phyloP scores from a whole-genome alignment of 1,140 invertebrate species.

The Diorhabda sublineata region DNA sequence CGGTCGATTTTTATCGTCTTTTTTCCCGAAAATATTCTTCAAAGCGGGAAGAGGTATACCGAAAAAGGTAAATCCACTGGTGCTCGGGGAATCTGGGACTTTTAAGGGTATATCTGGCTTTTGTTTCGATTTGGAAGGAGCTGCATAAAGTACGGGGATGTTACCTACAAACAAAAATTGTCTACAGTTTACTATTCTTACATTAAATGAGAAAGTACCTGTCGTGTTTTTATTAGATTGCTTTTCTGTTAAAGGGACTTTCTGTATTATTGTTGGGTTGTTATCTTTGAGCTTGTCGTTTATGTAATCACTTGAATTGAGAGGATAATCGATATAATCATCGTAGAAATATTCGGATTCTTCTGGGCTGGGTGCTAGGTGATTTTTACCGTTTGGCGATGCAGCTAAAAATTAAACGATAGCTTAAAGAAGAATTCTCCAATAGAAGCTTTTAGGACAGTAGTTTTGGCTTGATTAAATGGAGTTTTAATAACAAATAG shows the following conservation, averaged over 20 bases:
- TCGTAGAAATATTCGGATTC: constrained; percentile 78
- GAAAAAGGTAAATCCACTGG: constrained; percentile 73
- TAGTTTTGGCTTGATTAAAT: too few relatives aligned
- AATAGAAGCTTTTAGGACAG: too few relatives aligned
- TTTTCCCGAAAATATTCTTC: constrained; percentile 59
- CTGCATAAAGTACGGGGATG: constrained; percentile 64
- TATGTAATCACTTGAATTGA: constrained; percentile 51
- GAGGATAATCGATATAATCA: constrained; percentile 71
- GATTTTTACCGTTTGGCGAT: constrained; percentile 39
- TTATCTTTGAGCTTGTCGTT: neutral
- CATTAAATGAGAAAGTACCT: neutral
- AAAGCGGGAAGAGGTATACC: constrained; percentile 73
- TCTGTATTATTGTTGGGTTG: neutral
- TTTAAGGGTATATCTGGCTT: constrained; percentile 46
- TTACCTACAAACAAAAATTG: constrained; percentile 50
- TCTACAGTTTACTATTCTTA: neutral
- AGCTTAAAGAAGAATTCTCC: too few relatives aligned
- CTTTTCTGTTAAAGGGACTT: constrained; percentile 26
- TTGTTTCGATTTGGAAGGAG: constrained; percentile 52
- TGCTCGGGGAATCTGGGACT: constrained; percentile 48
- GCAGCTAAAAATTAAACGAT: neutral
- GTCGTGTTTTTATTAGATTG: constrained; percentile 25
- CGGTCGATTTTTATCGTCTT: constrained; percentile 34
- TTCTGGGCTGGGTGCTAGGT: constrained; percentile 57
- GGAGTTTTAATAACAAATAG: too few relatives aligned